These are phyloP conservation scores for Volucella inflata DNA, from an alignment of 2,888 invertebrate genomes.

Conservation along the genomic window DNA sequence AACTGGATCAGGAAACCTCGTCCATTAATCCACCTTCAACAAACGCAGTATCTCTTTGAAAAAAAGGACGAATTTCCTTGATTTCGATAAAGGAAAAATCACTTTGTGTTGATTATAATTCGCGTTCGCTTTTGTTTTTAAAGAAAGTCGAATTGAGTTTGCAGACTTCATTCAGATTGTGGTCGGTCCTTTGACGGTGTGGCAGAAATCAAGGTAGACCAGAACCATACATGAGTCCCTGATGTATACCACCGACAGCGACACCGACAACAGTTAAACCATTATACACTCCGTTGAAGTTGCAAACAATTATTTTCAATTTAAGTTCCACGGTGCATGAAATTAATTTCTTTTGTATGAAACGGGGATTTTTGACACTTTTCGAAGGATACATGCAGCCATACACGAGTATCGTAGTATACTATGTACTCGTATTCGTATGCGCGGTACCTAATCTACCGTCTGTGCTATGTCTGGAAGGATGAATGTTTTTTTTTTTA, in stretches of 20 bases:
- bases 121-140: slow-evolving; percentile 38
- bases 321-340: slow-evolving; percentile 79
- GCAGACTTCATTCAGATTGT: neutral
- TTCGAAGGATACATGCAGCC: slow-evolving; percentile 55
- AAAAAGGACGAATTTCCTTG: no score
- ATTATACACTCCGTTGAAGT: slow-evolving; percentile 72
- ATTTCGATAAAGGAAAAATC: neutral
- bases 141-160: slow-evolving; percentile 16
- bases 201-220: neutral
- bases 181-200: slow-evolving; percentile 3
- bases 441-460: slow-evolving; percentile 15
- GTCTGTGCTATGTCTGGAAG: slow-evolving; percentile 28
- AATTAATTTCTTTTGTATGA: slow-evolving; percentile 79
- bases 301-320: slow-evolving; percentile 79
- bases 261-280: slow-evolving; percentile 64
- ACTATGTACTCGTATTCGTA: no score
- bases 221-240: slow-evolving; percentile 16
- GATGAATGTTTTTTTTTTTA: slow-evolving; percentile 9
- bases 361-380: slow-evolving; percentile 72
- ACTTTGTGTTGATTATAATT: slow-evolving; percentile 23
- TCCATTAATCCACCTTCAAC: no score
- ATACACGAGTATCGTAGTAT: no score
- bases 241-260: slow-evolving; percentile 24
- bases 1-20: no score
- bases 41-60: no score